A percentile compares a stretch with the other conserved stretches of the same genome.
phyloP scores from a whole-genome alignment of 2,113 vertebrate species.

The Cyprinodon variegatus region DNA sequence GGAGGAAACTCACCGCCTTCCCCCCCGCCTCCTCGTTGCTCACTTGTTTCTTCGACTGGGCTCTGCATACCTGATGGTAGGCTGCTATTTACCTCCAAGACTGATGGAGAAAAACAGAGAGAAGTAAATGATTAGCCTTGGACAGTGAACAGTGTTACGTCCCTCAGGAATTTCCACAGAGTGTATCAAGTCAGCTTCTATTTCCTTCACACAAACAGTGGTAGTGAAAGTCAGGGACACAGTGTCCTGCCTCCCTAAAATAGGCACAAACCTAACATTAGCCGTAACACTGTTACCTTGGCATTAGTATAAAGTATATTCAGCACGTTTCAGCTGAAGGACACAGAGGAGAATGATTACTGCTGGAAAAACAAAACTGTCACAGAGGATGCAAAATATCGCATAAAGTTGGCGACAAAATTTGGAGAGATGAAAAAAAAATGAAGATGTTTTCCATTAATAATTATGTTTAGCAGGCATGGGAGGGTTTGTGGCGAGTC shows the following conservation, averaged over 20 bases:
- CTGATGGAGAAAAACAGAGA: constrained; percentile 47
- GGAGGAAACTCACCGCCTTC: constrained; percentile 52
- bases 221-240: constrained; percentile 36
- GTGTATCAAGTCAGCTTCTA: constrained; percentile 7
- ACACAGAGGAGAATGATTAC: constrained; percentile 9
- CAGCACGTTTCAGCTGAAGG: neutral
- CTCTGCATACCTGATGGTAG: constrained; percentile 87
- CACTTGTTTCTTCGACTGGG: constrained; percentile 69
- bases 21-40: constrained; percentile 74
- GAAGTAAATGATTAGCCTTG: constrained; percentile 24
- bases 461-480: neutral
- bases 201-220: constrained; percentile 42
- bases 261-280: constrained; percentile 33
- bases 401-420: neutral
- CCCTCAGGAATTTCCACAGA: constrained; percentile 7
- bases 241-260: constrained; percentile 42
- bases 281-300: constrained; percentile 14
- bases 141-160: constrained; percentile 40
- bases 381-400: neutral
- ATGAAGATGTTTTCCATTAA: neutral
- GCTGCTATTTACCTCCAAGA: constrained; percentile 88
- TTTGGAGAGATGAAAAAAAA: neutral
- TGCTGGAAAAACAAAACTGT: neutral
- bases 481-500: neutral
- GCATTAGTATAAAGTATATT: constrained; percentile 13